phyloP scores from a whole-genome alignment of 1,140 invertebrate species.

The Heliconius hermathena region DNA sequence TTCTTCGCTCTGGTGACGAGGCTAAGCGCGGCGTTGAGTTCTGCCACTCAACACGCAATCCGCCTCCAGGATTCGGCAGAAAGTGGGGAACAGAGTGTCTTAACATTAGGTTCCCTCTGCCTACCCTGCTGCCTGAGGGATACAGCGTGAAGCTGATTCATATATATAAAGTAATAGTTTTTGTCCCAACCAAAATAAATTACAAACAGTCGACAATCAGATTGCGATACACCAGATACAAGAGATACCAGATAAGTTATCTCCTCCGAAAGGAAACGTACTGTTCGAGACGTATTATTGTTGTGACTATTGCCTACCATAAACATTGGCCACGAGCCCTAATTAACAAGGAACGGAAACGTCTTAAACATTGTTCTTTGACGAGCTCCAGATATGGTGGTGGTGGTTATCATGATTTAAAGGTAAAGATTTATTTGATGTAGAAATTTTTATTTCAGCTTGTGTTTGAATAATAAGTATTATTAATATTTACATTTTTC shows the following conservation, averaged over 20 bases:
- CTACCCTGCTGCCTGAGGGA: too few relatives aligned
- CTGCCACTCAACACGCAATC: too few relatives aligned
- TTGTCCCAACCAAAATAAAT: conserved; percentile 32
- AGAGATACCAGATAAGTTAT: conserved; percentile 72
- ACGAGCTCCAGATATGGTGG: conserved; percentile 13
- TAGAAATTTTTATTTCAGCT: not conserved
- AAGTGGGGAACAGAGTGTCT: too few relatives aligned
- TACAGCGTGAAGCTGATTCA: too few relatives aligned
- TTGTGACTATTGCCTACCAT: conserved; percentile 71
- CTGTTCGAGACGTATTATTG: conserved; percentile 69
- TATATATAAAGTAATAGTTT: not conserved
- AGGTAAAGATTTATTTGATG: not conserved
- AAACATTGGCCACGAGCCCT: conserved; percentile 62
- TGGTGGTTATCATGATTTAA: not conserved
- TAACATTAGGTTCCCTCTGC: too few relatives aligned
- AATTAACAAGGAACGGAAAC: conserved; percentile 70
- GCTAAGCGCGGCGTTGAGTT: too few relatives aligned
- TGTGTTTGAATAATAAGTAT: not conserved
- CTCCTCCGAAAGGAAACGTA: conserved; percentile 66
- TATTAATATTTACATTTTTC: too few relatives aligned
- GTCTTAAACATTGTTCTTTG: conserved; percentile 41
- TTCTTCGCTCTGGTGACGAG: too few relatives aligned
- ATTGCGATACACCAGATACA: conserved; percentile 61
- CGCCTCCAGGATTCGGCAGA: too few relatives aligned
- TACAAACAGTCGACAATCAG: conserved; percentile 34